Base-by-base conservation (phyloP, 2,113 vertebrate species). In the Hiodon alosoides region DNA sequence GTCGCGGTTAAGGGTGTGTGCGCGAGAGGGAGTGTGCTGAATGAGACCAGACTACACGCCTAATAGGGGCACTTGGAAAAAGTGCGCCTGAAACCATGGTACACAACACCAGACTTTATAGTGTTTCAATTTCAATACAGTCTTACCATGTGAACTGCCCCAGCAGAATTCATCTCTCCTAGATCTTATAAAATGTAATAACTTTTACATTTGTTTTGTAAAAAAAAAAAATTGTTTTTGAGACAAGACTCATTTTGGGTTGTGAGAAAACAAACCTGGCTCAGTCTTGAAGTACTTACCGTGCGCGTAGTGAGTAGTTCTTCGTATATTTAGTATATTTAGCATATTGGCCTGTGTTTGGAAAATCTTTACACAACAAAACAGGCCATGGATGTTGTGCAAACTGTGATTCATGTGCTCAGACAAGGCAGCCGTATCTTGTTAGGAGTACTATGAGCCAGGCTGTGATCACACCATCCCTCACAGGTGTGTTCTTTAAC, bases 361-460 rank as follows among this genome's bases (percentile, higher is more conserved):
- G 11, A 54, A 66, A 14, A 57, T 62, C 47, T 14, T 71, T 10
- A 59, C 69, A 71, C 2, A 4, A 17, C 11, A 31, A 31, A 31
- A 31, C 31, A 54, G 9, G 71, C 57, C 3, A 52, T 51, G 46
- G 79, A 46, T 9, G 51, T 47, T 52, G 16, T 72, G 14, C 53
- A 58, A n/a, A 65, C 72, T 72, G 69, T 69, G 72, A 78, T 50
- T 72, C 51, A 78, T 74, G 65, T 79, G 69, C 76, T 75, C 13
- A 57, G 69, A 62, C 31, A 70, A 14, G 64, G 52, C 78, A 51
- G 48, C 52, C 3, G 11, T 17, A 48, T 13, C 31, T 7, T 75
- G 73, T 13, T 51, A 52, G 3, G 66, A 57, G 73, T 53, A 66
- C 58, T 7, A 50, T 62, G 60, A 77, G 46, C 50, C 65, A 71